Base-by-base conservation (phyloP, 2,797 vertebrate species). In the Cryptoprocta ferox region DNA sequence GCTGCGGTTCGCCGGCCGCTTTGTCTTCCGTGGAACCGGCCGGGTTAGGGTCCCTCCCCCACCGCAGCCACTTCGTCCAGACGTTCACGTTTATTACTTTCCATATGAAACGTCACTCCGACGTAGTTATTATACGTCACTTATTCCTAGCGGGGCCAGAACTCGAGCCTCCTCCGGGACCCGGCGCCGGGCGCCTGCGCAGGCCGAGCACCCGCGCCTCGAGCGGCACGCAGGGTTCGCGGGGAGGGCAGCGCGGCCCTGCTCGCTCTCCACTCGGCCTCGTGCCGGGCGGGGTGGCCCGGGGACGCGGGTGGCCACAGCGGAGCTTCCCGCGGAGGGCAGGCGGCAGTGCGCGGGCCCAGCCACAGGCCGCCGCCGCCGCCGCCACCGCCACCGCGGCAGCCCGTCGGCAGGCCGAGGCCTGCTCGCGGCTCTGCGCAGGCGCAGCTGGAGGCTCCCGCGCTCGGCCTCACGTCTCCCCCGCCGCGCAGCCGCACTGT, bases 391-490 rank as follows among this genome's bases (percentile, higher is more conserved):
- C 8, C 56, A 56, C 19, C 56, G 19, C 0, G 19, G 0, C 8
- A 9, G 19, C 19, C 6, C 6, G 19, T 21, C 56, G 7, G 56
- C 19, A 9, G 0, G 56, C 6, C 56, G 56, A 19, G 8, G 19
- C 56, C 56, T 56, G 56, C 56, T 56, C 39, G 7, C 14, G 15
- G 30, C 28, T 42, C 37, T 42, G 71, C 24, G 39, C 71, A 73
- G 24, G 13, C 39, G 39, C 26, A 3, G 3, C 71, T 3, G 21
- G 24, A n/a, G 50, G 50, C 50, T 15, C 53, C 53, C 53, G 53
- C 18, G 6, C 14, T 50, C 5, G 50, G 50, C 50, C 5, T 2
- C 50, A 14, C 2, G 3, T 1, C 66, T 19, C 0, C 4, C 8
- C n/a, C 1, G 7, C 14, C 8, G 32, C 65, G 16, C 65, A n/a